A percentile compares a stretch with the other conserved stretches of the same genome.
Conservation (phyloP, 2,888 invertebrate genomes). For the Coecobrya sp. region DNA sequence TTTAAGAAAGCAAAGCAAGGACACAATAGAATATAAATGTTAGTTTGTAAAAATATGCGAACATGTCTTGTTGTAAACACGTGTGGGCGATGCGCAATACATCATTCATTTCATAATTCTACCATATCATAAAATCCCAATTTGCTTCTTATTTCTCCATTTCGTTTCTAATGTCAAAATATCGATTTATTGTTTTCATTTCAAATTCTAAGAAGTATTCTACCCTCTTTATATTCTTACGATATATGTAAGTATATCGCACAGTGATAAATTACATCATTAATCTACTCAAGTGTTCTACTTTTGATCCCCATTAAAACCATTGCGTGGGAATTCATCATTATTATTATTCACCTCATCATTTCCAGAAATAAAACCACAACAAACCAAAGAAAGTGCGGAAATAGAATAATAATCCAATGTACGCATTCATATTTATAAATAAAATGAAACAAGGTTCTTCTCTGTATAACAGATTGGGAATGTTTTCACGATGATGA, state of each 20-base stretch:
- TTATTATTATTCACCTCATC: not conserved
- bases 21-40: not conserved
- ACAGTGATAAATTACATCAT: constrained; percentile 13
- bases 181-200: too few species aligned
- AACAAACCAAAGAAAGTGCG: not conserved
- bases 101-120: not conserved
- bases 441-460: too few species aligned
- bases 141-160: too few species aligned
- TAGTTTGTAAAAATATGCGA: not conserved
- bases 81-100: not conserved
- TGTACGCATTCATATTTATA: not conserved
- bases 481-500: not conserved
- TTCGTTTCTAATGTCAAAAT: too few species aligned
- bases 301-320: not conserved
- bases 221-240: not conserved
- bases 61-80: not conserved
- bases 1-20: not conserved
- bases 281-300: not conserved
- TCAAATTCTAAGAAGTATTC: too few species aligned
- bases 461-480: not conserved
- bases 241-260: not conserved
- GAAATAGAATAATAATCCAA: constrained; percentile 8
- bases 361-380: not conserved
- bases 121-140: too few species aligned
- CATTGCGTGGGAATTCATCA: not conserved